Conservation (phyloP, 2,113 vertebrate genomes). For the Himantopus leucocephalus region DNA sequence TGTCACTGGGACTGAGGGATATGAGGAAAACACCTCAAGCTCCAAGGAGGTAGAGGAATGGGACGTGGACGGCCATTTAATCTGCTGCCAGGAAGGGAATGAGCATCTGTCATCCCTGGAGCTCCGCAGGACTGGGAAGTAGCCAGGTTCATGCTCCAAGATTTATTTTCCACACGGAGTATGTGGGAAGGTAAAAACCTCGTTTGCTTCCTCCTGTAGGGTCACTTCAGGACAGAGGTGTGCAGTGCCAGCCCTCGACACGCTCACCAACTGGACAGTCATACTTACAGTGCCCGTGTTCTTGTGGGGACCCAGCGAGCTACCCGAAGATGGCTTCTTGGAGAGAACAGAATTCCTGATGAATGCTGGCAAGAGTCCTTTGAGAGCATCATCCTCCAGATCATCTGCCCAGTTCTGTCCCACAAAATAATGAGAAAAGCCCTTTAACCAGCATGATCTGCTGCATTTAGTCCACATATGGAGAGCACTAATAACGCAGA, state of each 20-base stretch:
- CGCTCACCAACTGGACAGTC: not conserved
- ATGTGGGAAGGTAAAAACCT: not conserved
- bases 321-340: constrained; percentile 79
- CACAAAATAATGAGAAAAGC: constrained; percentile 17
- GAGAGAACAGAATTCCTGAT: constrained; percentile 86
- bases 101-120: constrained; percentile 46
- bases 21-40: not conserved
- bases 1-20: not conserved
- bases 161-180: not conserved
- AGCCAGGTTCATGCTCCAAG: not conserved
- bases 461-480: not conserved
- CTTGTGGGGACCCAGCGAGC: constrained; percentile 72
- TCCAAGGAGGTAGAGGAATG: not conserved
- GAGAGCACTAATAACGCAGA: not conserved
- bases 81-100: constrained; percentile 1
- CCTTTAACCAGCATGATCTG: constrained; percentile 1
- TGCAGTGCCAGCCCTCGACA: not conserved
- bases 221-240: constrained; percentile 5
- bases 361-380: constrained; percentile 78
- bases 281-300: constrained; percentile 78
- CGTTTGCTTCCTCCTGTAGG: not conserved
- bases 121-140: not conserved
- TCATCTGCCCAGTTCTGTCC: constrained; percentile 65
- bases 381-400: constrained; percentile 70
- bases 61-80: not conserved